Conservation (phyloP, 23 tunicate species). For the Aplidium turbinatum region DNA sequence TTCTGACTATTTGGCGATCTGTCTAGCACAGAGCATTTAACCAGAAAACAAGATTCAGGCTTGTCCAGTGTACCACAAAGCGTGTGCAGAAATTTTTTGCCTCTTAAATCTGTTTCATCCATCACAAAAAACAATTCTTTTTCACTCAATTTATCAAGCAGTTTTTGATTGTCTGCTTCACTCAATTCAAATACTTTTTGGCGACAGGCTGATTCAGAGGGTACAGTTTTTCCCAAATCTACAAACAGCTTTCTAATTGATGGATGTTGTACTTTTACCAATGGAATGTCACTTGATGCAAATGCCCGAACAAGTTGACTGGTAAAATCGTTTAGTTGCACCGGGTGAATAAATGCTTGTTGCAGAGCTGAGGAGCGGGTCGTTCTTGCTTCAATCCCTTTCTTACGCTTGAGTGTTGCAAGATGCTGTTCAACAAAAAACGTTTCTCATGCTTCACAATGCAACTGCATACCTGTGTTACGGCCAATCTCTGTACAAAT, state of each 20-base stretch:
- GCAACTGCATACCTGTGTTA: slow-evolving; percentile 37
- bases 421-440: slow-evolving; percentile 33
- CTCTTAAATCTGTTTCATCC: slow-evolving; percentile 24
- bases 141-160: too few relatives aligned
- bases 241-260: slow-evolving; percentile 22
- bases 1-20: slow-evolving; percentile 19
- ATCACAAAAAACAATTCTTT: slow-evolving; percentile 15
- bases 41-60: slow-evolving; percentile 12
- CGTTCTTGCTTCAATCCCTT: slow-evolving; percentile 10
- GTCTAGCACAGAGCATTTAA: slow-evolving; percentile 35
- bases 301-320: slow-evolving; percentile 32
- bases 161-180: slow-evolving; percentile 14
- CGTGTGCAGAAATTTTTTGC: slow-evolving; percentile 31
- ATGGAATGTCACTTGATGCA: slow-evolving; percentile 37
- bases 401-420: slow-evolving; percentile 37
- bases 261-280: slow-evolving; percentile 24
- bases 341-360: slow-evolving; percentile 7
- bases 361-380: slow-evolving; percentile 8
- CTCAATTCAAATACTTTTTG: slow-evolving; percentile 7
- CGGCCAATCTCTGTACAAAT: too few relatives aligned
- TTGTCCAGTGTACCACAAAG: slow-evolving; percentile 35
- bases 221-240: slow-evolving; percentile 30
- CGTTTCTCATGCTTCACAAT: slow-evolving; percentile 33
- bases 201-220: slow-evolving; percentile 28
- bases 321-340: slow-evolving; percentile 17